Percentiles rank a stretch among this genome's conserved stretches.
Evolutionary conservation across 64 coral and sea anemone species (phyloP).

Genomic region (Pachyseris speciosa): DNA sequence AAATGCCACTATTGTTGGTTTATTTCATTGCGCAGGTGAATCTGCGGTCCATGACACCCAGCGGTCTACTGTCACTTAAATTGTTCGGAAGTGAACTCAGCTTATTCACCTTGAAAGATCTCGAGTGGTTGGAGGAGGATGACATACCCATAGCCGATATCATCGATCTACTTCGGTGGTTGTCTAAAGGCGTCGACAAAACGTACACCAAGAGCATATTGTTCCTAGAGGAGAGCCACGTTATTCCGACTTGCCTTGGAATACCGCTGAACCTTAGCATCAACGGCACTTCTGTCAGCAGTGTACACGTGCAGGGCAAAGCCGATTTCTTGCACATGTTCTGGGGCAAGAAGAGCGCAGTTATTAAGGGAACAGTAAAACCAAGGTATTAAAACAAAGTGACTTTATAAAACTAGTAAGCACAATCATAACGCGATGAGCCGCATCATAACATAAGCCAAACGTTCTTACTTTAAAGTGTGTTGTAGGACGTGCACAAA

Average conservation of each 20-base stretch:
- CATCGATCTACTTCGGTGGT: conserved; percentile 4
- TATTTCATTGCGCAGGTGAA: conserved; percentile 59
- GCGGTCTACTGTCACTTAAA: conserved; percentile 66
- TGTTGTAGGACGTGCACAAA: no score
- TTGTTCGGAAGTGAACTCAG: conserved; percentile 66
- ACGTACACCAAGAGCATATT: conserved; percentile 70
- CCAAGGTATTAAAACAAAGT: conserved; percentile 47
- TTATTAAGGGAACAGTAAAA: conserved; percentile 63
- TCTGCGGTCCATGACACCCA: conserved; percentile 55
- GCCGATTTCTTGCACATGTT: conserved; percentile 72
- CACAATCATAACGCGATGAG: not conserved
- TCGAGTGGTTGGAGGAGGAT: conserved; percentile 68
- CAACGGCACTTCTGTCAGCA: conserved; percentile 66
- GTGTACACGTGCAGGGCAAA: conserved; percentile 72
- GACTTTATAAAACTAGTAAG: no score
- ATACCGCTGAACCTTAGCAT: conserved; percentile 77
- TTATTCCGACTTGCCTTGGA: conserved; percentile 72
- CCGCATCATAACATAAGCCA: not conserved
- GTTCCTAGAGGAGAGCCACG: conserved; percentile 63
- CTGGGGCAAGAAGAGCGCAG: conserved; percentile 12
- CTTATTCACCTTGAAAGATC: conserved; percentile 67
- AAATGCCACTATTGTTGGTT: no score
- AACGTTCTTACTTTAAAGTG: no score
- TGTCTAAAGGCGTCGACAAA: conserved; percentile 67
- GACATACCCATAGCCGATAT: conserved; percentile 72